Conservation (phyloP, 2,888 invertebrate species). For the Calephelis perditalis region DNA sequence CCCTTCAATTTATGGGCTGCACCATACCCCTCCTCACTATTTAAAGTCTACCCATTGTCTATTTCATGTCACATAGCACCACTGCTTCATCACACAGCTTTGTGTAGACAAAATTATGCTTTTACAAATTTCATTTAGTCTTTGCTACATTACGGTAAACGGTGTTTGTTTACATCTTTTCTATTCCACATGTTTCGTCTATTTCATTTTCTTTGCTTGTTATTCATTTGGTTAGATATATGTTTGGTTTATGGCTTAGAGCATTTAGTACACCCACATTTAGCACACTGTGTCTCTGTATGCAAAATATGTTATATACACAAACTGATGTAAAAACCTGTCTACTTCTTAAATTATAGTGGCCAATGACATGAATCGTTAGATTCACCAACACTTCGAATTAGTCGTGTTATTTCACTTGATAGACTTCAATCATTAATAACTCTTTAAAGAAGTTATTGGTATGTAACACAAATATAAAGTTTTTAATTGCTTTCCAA, state of each 20-base stretch:
- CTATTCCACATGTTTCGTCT: constrained; percentile 1
- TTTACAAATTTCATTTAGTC: neutral
- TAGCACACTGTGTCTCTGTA: constrained; percentile 7
- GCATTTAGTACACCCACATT: constrained; percentile 5
- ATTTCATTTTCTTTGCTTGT: constrained; percentile 6
- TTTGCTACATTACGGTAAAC: neutral
- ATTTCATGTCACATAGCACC: constrained; percentile 41
- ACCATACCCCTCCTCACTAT: constrained; percentile 50
- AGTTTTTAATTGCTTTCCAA: no score
- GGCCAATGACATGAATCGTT: constrained; percentile 4
- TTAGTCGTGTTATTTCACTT: neutral
- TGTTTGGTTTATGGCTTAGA: constrained; percentile 2
- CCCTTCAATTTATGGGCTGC: constrained; percentile 17
- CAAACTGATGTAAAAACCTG: constrained; percentile 1
- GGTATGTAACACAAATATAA: no score
- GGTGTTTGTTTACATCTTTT: constrained; percentile 1
- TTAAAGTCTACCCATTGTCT: constrained; percentile 74
- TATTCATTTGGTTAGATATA: neutral
- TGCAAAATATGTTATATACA: constrained; percentile 6
- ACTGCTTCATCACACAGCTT: constrained; percentile 30
- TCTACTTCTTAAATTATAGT: constrained; percentile 1
- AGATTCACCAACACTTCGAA: neutral
- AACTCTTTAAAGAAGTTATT: no score
- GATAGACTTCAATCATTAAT: no score
- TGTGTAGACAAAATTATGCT: neutral